phyloP scores from a whole-genome alignment of 2,797 vertebrate species.

The Orestias chungarensis region DNA sequence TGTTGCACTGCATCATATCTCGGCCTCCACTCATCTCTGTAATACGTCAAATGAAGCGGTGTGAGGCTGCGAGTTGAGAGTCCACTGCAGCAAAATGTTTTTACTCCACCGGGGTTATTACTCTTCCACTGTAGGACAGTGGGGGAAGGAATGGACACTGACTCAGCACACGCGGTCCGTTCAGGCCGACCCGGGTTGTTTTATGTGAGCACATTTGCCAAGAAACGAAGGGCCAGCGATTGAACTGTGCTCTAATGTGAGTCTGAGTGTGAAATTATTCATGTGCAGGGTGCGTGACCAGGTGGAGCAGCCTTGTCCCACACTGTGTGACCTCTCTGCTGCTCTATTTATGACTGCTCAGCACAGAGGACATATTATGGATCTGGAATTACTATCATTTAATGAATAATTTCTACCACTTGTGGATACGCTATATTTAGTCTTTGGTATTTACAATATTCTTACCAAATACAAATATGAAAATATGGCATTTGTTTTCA shows the following conservation, averaged over 20 bases:
- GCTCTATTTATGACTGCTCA: slow-evolving; percentile 40
- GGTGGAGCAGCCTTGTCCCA: slow-evolving; percentile 38
- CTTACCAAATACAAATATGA: neutral
- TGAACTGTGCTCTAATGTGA: slow-evolving; percentile 67
- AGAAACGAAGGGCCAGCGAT: slow-evolving; percentile 64
- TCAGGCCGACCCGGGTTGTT: slow-evolving; percentile 50
- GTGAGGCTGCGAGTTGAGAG: slow-evolving; percentile 54
- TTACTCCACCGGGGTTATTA: slow-evolving; percentile 69
- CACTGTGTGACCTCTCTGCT: slow-evolving; percentile 56
- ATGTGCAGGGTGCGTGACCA: slow-evolving; percentile 49
- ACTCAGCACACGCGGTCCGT: slow-evolving; percentile 67
- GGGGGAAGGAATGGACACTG: slow-evolving; percentile 65
- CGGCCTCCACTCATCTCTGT: slow-evolving; percentile 55
- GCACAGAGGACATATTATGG: slow-evolving; percentile 5
- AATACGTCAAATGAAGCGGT: slow-evolving; percentile 72
- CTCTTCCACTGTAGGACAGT: slow-evolving; percentile 63
- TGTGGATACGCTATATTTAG: slow-evolving; percentile 1
- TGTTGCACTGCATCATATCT: slow-evolving; percentile 43
- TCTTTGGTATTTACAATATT: neutral
- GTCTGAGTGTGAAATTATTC: slow-evolving; percentile 72
- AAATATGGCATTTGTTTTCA: neutral
- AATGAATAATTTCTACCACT: neutral
- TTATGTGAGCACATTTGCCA: slow-evolving; percentile 70
- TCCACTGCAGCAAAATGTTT: slow-evolving; percentile 77
- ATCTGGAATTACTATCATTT: neutral